These are phyloP conservation scores for Andrena flavipes DNA, from an alignment of 2,888 invertebrate genomes.

Conservation along the genomic window DNA sequence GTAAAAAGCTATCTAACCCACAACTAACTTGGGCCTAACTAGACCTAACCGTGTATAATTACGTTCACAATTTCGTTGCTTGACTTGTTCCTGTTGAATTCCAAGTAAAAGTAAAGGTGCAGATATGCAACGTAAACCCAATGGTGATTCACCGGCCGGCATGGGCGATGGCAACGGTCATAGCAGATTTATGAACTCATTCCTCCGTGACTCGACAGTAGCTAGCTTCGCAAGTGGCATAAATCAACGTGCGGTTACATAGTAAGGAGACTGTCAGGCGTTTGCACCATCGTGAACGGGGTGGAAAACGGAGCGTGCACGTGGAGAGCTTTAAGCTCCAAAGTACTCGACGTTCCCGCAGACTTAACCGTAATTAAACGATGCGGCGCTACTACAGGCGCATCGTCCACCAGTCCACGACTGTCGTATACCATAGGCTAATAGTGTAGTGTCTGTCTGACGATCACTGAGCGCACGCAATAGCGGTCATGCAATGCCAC, in stretches of 20 bases:
- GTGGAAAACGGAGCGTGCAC: not conserved
- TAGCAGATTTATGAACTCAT: conserved; percentile 26
- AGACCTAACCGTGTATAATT: not conserved
- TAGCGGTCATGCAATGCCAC: not conserved
- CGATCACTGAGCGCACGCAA: not conserved
- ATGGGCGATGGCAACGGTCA: conserved; percentile 4
- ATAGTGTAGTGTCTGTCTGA: not conserved
- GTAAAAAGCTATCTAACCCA: too few relatives aligned
- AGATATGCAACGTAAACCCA: not conserved
- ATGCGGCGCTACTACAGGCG: conserved; percentile 7
- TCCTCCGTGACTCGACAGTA: not conserved
- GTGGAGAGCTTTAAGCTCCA: conserved; percentile 24
- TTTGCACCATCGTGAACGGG: not conserved
- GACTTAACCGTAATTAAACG: conserved; percentile 56
- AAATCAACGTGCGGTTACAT: conserved; percentile 46
- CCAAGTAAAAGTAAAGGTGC: not conserved
- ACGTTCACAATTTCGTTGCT: not conserved
- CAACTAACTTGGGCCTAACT: too few relatives aligned
- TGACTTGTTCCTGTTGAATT: not conserved
- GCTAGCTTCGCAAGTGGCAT: conserved; percentile 1
- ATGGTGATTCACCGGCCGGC: not conserved
- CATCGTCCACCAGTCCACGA: not conserved
- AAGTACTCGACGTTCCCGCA: conserved; percentile 30
- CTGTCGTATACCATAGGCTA: not conserved
- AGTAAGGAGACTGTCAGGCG: conserved; percentile 35